Evolutionary conservation across 1,140 invertebrate genomes (phyloP).

Genomic region (Drosophila lini): DNA sequence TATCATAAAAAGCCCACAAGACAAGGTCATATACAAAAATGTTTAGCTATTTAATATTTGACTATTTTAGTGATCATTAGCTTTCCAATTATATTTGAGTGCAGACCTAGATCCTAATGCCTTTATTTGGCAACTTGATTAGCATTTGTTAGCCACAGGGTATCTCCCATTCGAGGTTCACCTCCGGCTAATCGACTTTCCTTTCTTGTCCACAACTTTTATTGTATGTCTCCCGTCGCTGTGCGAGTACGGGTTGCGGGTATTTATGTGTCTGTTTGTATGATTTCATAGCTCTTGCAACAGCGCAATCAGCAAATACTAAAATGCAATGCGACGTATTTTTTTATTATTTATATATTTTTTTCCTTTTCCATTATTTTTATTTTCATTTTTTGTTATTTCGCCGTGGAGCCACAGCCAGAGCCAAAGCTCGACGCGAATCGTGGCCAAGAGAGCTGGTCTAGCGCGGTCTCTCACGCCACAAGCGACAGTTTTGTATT

Average conservation of each 20-base stretch:
- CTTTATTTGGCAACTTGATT: background rate
- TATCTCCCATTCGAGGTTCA: constrained; percentile 25
- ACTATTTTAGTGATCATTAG: background rate
- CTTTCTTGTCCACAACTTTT: constrained; percentile 56
- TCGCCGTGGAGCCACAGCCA: constrained; percentile 1
- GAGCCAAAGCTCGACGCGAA: constrained; percentile 21
- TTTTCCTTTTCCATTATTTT: constrained; percentile 32
- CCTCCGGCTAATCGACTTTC: constrained; percentile 40
- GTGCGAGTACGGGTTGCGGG: constrained; percentile 26
- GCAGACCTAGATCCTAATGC: background rate
- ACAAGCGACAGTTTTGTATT: constrained; percentile 81
- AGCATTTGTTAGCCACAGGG: constrained; percentile 1
- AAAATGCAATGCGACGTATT: constrained; percentile 70
- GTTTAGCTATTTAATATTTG: background rate
- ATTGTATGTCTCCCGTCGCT: constrained; percentile 45
- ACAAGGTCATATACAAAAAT: background rate
- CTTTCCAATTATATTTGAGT: background rate
- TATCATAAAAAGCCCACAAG: background rate
- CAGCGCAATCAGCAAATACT: constrained; percentile 66
- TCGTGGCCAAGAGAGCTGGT: constrained; percentile 40
- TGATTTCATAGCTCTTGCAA: constrained; percentile 68
- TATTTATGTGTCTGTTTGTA: constrained; percentile 56
- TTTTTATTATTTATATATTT: constrained; percentile 54
- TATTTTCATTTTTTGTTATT: constrained; percentile 40
- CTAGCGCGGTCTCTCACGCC: constrained; percentile 68